phyloP scores from a whole-genome alignment of 2,797 vertebrate genomes.

The Sciurus carolinensis region DNA sequence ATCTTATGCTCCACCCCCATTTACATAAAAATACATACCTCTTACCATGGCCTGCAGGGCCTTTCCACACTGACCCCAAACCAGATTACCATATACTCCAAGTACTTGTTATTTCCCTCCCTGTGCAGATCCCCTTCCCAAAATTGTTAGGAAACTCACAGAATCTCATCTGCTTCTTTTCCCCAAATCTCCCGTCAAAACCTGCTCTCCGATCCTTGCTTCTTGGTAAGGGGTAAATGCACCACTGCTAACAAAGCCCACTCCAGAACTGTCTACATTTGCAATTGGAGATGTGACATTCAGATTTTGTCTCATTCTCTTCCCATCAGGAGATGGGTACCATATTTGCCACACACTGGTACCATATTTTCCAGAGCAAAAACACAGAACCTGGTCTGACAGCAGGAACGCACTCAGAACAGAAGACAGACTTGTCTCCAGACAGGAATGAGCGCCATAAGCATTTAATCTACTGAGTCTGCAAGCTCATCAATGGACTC shows the following conservation, averaged over 20 bases:
- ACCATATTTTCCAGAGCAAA: slow-evolving; percentile 30
- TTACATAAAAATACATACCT: not conserved
- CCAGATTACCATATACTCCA: not conserved
- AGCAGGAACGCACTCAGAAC: not conserved
- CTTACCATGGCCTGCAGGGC: not conserved
- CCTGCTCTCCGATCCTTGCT: slow-evolving; percentile 24
- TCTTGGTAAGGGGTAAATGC: not conserved
- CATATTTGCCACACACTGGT: not conserved
- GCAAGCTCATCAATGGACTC: not conserved
- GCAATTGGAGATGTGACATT: not conserved
- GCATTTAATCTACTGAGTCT: not conserved
- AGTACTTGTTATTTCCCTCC: not conserved
- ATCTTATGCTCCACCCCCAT: not conserved
- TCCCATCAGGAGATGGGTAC: not conserved
- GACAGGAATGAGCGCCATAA: not conserved
- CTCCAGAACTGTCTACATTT: not conserved
- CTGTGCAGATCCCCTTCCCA: not conserved
- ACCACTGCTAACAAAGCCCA: not conserved
- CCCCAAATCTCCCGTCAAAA: not conserved
- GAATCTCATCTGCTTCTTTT: not conserved
- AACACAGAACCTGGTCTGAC: not conserved
- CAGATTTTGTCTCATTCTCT: not conserved
- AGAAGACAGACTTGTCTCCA: not conserved
- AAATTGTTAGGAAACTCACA: not conserved
- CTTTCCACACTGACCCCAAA: rapidly evolving